These are phyloP conservation scores for Hoplostethus mediterraneus DNA, from an alignment of 2,797 vertebrate genomes.

Conservation along the genomic window DNA sequence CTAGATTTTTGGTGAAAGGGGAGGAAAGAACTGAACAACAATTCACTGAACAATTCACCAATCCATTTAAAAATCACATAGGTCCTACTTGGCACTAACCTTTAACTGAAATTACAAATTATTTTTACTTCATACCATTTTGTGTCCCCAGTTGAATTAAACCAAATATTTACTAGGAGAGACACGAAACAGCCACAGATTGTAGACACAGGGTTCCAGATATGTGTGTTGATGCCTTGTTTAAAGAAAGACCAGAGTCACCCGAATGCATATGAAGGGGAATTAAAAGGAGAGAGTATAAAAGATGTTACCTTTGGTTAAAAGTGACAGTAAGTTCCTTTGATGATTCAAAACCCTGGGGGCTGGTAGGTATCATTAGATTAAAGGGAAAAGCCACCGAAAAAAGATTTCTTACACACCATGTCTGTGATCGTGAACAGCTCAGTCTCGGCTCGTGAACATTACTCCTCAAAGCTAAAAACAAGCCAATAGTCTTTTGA, in stretches of 20 bases:
- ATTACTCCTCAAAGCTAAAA: conserved; percentile 40
- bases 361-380: conserved; percentile 26
- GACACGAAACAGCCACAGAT: background rate
- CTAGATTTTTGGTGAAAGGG: conserved; percentile 15
- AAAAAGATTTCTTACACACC: conserved; percentile 40
- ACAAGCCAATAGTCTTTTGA: conserved; percentile 17
- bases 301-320: conserved; percentile 37
- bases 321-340: conserved; percentile 40
- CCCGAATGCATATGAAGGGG: conserved; percentile 17
- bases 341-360: conserved; percentile 44
- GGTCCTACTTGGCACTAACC: background rate
- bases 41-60: conserved; percentile 25
- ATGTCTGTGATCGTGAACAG: conserved; percentile 44
- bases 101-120: conserved; percentile 19
- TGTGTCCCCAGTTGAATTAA: conserved; percentile 29
- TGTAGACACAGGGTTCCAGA: background rate
- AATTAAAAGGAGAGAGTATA: conserved; percentile 26
- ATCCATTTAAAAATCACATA: background rate
- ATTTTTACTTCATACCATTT: conserved; percentile 8
- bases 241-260: conserved; percentile 16
- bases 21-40: conserved; percentile 17
- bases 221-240: conserved; percentile 10
- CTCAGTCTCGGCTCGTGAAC: conserved; percentile 28
- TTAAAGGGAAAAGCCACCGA: conserved; percentile 20
- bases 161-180: conserved; percentile 38